A percentile compares a stretch with the other conserved stretches of the same genome.
phyloP scores from a whole-genome alignment of 2,113 vertebrate genomes.

The Australoheros scitulus region DNA sequence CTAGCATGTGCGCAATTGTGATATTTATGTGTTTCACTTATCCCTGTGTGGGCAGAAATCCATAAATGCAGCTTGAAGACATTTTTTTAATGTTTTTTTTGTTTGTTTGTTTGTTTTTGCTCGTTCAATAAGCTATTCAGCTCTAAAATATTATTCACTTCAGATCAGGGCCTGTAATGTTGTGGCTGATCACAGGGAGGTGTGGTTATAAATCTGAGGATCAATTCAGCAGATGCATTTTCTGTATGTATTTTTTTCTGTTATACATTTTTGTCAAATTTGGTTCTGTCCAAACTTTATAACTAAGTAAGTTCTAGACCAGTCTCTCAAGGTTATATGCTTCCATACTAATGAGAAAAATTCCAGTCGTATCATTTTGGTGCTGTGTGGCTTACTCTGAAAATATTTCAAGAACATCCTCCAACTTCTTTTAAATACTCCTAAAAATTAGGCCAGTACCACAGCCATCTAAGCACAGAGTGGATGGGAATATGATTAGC shows the following conservation, averaged over 20 bases:
- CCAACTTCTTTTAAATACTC: background rate
- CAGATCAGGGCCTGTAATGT: background rate
- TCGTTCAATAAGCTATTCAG: too few species aligned
- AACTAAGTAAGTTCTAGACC: background rate
- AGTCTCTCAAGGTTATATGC: background rate
- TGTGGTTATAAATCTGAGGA: background rate
- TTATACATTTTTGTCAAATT: background rate
- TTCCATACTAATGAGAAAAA: background rate
- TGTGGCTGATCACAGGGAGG: background rate
- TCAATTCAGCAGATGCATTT: background rate
- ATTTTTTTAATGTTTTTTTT: background rate
- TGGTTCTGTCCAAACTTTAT: background rate
- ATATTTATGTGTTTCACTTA: background rate
- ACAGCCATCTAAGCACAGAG: background rate
- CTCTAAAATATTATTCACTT: too few species aligned
- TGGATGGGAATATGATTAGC: slow-evolving; percentile 26
- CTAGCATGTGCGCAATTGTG: background rate
- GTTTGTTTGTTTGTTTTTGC: too few species aligned
- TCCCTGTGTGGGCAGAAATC: background rate
- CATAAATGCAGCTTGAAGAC: background rate
- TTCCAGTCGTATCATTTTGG: background rate
- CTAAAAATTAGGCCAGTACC: background rate
- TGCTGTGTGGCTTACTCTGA: background rate
- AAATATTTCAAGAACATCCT: background rate
- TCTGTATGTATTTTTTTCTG: background rate